Base-by-base conservation (phyloP, 2,888 invertebrate genomes). In the Epiblema foenella region DNA sequence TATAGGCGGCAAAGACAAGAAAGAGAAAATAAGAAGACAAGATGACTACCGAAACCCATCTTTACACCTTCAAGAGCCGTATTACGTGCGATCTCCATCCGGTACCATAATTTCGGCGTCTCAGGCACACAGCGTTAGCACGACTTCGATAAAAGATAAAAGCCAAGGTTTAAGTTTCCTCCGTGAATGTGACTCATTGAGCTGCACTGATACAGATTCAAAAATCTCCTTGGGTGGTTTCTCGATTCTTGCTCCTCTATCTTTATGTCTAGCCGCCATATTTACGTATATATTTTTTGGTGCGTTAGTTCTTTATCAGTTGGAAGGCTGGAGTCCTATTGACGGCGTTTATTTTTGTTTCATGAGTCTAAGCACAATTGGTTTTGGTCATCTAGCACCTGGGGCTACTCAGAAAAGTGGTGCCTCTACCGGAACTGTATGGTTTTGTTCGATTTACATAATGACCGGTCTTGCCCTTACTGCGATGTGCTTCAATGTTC, bases 311-410 rank as follows among this genome's bases (percentile, higher is more conserved):
- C 95, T 99, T 76, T 96, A 97, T 83, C 95, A 97, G 77, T 95
- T 99, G 87, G 99, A 99, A 88, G 97, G 97, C 81, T 99, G 99
- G 99, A 96, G 96, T 78, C 95, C 97, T 60, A 94, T 99, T 73
- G 98, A 98, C 83, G 97, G 97, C 68, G 95, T 98, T 80, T 99
- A 97, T 89, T 99, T 98, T 89, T 98, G 98, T 90, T 99, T 99
- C 89, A 98, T 98, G 96, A 98, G 98, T 83, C 94, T 98, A 79
- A 98, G 97, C 80, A 98, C 98, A 18, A 98, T 98, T 81, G 98
- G 98, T 12, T 98, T 98, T 81, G 98, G 97, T 29, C 97, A 98
- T 84, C 94, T 97, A 90, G 95, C 97, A 66, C 97, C 97, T 11
- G 97, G 97, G 2, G 91, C 93, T 1, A 92, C 93, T 2, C 93